These are phyloP conservation scores for Syngnathoides biaculeatus DNA, from an alignment of 2,113 vertebrate species.

Conservation along the genomic window DNA sequence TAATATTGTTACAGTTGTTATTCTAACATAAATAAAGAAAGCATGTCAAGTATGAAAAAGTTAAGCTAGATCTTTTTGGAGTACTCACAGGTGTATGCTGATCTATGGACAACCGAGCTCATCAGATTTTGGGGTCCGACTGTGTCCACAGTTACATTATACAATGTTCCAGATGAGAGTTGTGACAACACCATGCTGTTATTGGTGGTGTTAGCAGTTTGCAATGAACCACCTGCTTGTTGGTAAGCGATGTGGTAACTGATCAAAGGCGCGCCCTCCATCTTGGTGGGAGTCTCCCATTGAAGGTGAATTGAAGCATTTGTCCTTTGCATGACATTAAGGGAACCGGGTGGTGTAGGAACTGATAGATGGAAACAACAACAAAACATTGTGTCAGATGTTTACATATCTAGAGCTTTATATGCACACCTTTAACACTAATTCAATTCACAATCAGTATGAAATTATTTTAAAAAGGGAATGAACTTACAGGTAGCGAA, in stretches of 20 bases:
- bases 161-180: slow-evolving; percentile 43
- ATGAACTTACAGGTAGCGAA: slow-evolving; percentile 54
- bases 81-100: slow-evolving; percentile 52
- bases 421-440: not conserved
- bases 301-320: slow-evolving; percentile 32
- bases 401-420: not conserved
- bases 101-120: not conserved
- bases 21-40: not conserved
- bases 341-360: slow-evolving; percentile 40
- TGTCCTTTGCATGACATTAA: slow-evolving; percentile 11
- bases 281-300: slow-evolving; percentile 30
- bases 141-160: slow-evolving; percentile 39
- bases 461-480: not conserved
- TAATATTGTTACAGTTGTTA: not conserved
- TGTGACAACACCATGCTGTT: not conserved
- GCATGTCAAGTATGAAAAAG: too few species aligned
- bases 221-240: rapidly evolving
- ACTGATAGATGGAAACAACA: slow-evolving; percentile 21
- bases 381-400: not conserved
- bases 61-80: not conserved
- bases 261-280: slow-evolving; percentile 21
- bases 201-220: rapidly evolving
- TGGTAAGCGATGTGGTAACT: slow-evolving; percentile 40
- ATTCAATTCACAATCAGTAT: not conserved
- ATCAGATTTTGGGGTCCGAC: slow-evolving; percentile 26